Base-by-base conservation (phyloP, 1,140 invertebrate species). In the Mya arenaria region DNA sequence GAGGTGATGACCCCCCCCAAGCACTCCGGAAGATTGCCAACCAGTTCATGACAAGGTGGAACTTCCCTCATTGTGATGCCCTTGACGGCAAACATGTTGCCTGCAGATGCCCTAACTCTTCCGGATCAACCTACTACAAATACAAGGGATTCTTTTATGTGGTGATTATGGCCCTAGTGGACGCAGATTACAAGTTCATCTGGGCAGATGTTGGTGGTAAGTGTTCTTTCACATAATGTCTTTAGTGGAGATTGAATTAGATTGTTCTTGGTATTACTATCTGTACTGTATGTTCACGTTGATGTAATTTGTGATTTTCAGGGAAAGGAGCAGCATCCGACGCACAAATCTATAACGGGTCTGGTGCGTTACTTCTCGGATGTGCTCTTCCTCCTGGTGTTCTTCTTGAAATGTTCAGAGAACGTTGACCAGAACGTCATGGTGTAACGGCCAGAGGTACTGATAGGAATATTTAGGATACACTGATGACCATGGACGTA, bases 131-230 rank as follows among this genome's bases (percentile, higher is more conserved):
- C 6, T 83, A 78, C 60, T 79, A 69, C 74, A 83, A 83, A 65
- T 83, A 83, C 74, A 79, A 78, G 56, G 82, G 82, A 41, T 78
- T 83, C 52, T 79, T 69, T 39, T 69, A 63, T 56, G 37, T 79
- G 19, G 65, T 83, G 6, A 28, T 87, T 6, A 37, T 85, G 32
- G 84, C 77, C 10, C 44, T 85, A 3, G 84, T 85, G 15, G 86
- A 84, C 69, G 81, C 84, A 63, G 28, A 85, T 34, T 84, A 82
- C 52, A 79, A 71, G 19, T 87, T 87, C 39, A 28, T 85, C 39
- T 84, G 78, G 73, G 32, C 73, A 36, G 79, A 84, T 62, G 30
- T 77, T 62, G 75, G 84, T 48, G 83, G 71, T 74, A 36, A 30
- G 44, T 77, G 85, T 68, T 63, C 66, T n/a, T 71, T 75, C 44